phyloP scores from a whole-genome alignment of 2,797 vertebrate genomes.

The Xerus rutilus region DNA sequence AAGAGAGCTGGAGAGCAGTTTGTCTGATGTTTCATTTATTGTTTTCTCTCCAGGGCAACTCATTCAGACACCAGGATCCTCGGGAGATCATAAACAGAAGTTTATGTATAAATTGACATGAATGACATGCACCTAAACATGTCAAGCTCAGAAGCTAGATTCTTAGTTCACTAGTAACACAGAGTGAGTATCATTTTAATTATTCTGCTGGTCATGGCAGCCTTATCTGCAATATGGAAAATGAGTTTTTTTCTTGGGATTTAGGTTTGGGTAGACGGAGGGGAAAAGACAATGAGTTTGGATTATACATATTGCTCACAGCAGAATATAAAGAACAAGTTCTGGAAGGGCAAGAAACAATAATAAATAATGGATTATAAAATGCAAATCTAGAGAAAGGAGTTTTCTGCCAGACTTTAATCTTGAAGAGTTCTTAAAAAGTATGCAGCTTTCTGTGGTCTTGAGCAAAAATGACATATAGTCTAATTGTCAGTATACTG shows the following conservation, averaged over 20 bases:
- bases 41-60: conserved; percentile 59
- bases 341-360: neutral
- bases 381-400: conserved; percentile 62
- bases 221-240: neutral
- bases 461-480: conserved; percentile 65
- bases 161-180: neutral
- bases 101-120: neutral
- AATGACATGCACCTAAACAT: neutral
- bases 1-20: conserved; percentile 37
- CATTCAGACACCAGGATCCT: neutral
- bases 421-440: conserved; percentile 56
- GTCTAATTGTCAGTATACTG: conserved; percentile 11
- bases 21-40: conserved; percentile 70
- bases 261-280: conserved; percentile 42
- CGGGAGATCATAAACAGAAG: neutral
- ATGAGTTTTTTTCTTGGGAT: conserved; percentile 36
- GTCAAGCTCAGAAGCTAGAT: neutral
- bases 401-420: conserved; percentile 59
- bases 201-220: neutral
- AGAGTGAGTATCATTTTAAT: neutral
- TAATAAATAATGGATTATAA: conserved; percentile 68
- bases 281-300: conserved; percentile 27
- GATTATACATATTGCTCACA: neutral
- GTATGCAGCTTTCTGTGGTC: neutral
- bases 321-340: conserved; percentile 41